phyloP scores from a whole-genome alignment of 2,888 invertebrate genomes.

The Oscheius onirici region DNA sequence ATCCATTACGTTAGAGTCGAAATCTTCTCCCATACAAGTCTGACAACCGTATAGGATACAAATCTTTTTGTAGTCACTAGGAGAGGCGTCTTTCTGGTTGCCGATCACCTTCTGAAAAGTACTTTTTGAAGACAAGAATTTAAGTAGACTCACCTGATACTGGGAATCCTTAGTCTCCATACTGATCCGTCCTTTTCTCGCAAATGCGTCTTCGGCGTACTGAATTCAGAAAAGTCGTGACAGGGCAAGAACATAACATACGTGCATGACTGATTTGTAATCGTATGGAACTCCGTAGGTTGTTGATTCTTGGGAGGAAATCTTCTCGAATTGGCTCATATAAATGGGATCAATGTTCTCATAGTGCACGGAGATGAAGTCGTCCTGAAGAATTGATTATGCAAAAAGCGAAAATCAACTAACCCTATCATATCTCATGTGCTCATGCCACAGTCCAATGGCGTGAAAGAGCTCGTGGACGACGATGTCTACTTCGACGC shows the following conservation, averaged over 20 bases:
- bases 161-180: constrained; percentile 59
- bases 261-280: constrained; percentile 60
- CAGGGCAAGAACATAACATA: too few species aligned
- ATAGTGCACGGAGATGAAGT: constrained; percentile 62
- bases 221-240: too few species aligned
- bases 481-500: constrained; percentile 60
- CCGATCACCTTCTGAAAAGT: constrained; percentile 62
- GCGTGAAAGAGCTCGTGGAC: constrained; percentile 65
- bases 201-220: constrained; percentile 63
- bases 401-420: background rate
- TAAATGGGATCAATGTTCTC: constrained; percentile 62
- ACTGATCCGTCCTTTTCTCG: constrained; percentile 53
- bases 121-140: background rate
- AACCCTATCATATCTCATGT: constrained; percentile 61
- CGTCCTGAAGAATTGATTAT: constrained; percentile 37
- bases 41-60: constrained; percentile 61
- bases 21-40: constrained; percentile 43
- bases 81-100: constrained; percentile 55
- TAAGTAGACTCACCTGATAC: constrained; percentile 46
- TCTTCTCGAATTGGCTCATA: constrained; percentile 58
- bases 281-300: constrained; percentile 65
- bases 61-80: constrained; percentile 63
- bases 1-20: constrained; percentile 8
- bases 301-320: constrained; percentile 52
- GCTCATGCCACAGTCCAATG: constrained; percentile 68